A percentile compares a stretch with the other conserved stretches of the same genome.
These are phyloP conservation scores for Leptocoma aspasia DNA, from an alignment of 2,113 vertebrate species.

Conservation along the genomic window DNA sequence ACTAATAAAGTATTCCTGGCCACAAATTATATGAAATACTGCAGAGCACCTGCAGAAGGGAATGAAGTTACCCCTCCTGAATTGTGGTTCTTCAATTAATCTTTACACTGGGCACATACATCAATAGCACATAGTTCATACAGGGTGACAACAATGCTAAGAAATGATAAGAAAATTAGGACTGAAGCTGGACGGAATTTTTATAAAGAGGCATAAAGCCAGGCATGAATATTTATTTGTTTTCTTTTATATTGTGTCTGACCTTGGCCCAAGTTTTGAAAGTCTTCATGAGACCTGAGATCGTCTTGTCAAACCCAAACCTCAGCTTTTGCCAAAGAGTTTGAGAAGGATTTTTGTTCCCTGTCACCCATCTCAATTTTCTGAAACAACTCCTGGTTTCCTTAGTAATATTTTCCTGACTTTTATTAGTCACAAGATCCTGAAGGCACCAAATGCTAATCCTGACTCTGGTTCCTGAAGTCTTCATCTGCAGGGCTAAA, in stretches of 20 bases:
- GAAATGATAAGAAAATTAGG: not conserved
- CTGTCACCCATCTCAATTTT: not conserved
- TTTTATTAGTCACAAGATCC: not conserved
- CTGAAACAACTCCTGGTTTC: not conserved
- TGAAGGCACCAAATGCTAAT: not conserved
- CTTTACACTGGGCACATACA: not conserved
- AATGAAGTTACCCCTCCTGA: not conserved
- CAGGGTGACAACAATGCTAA: not conserved
- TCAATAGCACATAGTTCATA: not conserved
- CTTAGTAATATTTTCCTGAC: not conserved
- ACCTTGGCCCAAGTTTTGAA: not conserved
- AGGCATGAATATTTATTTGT: not conserved
- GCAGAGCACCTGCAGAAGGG: not conserved
- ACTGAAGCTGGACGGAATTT: not conserved
- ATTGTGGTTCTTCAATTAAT: constrained; percentile 26
- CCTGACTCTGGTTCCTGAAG: not conserved
- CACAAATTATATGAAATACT: not conserved
- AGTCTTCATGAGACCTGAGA: not conserved
- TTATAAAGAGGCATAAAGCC: not conserved
- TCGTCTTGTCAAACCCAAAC: not conserved
- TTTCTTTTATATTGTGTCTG: not conserved
- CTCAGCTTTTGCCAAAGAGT: not conserved
- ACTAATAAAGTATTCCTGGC: constrained; percentile 4
- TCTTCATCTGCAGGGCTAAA: not conserved
- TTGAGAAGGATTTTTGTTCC: not conserved